Percentiles rank a stretch among this genome's conserved stretches.
Conservation (phyloP, 2,888 invertebrate species). For the Drosophila fulvimacula region DNA sequence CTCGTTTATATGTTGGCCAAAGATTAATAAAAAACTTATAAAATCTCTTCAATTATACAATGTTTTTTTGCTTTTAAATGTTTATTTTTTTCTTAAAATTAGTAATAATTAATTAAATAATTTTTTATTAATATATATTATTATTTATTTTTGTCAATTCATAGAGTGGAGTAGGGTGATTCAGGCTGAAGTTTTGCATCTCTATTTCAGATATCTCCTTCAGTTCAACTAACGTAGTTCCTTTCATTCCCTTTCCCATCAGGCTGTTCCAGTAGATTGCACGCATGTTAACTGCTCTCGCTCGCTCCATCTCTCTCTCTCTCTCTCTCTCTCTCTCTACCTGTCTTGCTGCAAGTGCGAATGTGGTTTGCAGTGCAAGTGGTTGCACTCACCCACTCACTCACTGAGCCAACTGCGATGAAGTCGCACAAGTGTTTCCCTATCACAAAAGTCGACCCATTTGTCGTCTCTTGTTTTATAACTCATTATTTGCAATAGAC, state of each 20-base stretch:
- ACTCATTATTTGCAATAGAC: constrained; percentile 34
- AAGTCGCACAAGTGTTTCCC: constrained; percentile 63
- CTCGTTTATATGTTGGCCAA: too few relatives aligned
- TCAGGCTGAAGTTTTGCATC: too few relatives aligned
- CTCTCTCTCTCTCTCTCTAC: too few relatives aligned
- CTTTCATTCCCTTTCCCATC: neutral
- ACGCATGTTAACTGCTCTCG: neutral
- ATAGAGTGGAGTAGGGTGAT: too few relatives aligned
- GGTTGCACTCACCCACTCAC: constrained; percentile 11
- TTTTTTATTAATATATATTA: too few relatives aligned
- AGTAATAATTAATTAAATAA: too few relatives aligned
- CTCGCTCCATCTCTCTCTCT: too few relatives aligned
- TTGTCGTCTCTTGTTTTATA: constrained; percentile 17
- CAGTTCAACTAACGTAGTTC: neutral
- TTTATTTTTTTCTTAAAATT: too few relatives aligned
- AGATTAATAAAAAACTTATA: too few relatives aligned
- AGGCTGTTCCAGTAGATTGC: neutral
- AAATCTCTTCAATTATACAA: too few relatives aligned
- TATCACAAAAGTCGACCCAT: constrained; percentile 41
- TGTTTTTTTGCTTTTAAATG: too few relatives aligned
- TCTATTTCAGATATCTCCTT: neutral
- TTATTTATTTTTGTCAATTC: too few relatives aligned
- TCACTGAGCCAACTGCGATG: constrained; percentile 14
- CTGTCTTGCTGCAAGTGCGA: constrained; percentile 37
- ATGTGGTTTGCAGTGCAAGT: constrained; percentile 32